phyloP scores from a whole-genome alignment of 2,888 invertebrate species.

The Cactoblastis cactorum region DNA sequence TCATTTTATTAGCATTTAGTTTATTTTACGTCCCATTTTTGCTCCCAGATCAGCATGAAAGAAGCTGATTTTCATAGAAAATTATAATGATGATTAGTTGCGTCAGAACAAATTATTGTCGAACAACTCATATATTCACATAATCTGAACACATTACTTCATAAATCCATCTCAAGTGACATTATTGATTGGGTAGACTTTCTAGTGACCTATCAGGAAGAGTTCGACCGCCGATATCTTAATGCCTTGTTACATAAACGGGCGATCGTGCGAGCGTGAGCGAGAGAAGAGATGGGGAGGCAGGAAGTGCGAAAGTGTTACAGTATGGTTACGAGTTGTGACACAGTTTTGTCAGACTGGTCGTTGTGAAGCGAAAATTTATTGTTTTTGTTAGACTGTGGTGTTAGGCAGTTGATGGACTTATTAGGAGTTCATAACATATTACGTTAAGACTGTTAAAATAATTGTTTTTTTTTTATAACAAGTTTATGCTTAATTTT shows the following conservation, averaged over 20 bases:
- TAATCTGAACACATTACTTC: not conserved
- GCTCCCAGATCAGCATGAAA: too few relatives aligned
- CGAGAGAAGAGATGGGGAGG: not conserved
- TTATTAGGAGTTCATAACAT: too few relatives aligned
- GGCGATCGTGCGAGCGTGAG: not conserved
- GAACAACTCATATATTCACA: not conserved
- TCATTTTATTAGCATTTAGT: too few relatives aligned
- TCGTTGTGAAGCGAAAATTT: not conserved
- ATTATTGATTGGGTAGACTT: constrained; percentile 6
- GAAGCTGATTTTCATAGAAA: too few relatives aligned
- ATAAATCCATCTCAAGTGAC: constrained; percentile 9
- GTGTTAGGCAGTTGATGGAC: not conserved
- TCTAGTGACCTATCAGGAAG: constrained; percentile 11
- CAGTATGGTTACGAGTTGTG: constrained; percentile 11
- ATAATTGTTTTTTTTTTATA: too few relatives aligned
- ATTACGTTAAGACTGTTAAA: too few relatives aligned
- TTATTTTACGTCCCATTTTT: too few relatives aligned
- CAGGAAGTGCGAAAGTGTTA: constrained; percentile 14
- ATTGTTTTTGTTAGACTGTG: constrained; percentile 7
- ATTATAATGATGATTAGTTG: too few relatives aligned
- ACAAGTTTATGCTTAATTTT: too few relatives aligned
- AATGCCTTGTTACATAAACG: constrained; percentile 3
- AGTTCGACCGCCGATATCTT: constrained; percentile 11
- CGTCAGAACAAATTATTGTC: too few relatives aligned
- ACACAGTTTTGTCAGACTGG: constrained; percentile 10